Evolutionary conservation across 2,113 vertebrate species (phyloP), one percentile per base, ranked within the genome.

Genomic region (Plestiodon gilberti): DNA sequence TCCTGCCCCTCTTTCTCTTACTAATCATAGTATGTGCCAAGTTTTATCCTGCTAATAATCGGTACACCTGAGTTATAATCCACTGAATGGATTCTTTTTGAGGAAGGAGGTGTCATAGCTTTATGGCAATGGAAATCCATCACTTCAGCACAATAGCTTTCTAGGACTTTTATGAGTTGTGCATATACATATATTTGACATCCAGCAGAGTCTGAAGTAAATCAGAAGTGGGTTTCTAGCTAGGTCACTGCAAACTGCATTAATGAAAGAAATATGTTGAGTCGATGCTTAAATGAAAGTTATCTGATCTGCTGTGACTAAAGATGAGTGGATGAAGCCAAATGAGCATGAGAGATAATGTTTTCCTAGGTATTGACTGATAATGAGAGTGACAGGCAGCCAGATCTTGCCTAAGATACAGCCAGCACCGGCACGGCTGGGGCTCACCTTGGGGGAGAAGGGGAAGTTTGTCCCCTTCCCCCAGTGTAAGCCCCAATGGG

Each of bases 101-200:
- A 38, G 28, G 89, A 90, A 93, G 91, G 89, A 75, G 81, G 84
- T 94, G 94, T 93, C 71, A 43, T 81, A 90, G 80, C 52, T 70
- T 82, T 70, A 43, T 7, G 86, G 88, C 14, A 90, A 87, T 10
- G 77, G 62, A 73, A 78, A 64, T 14, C 9, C 61, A 1, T 1
- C 1, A 0, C 84, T 76, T 0, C 15, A 55, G 43, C 14, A 81
- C 69, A 0, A 0, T 55, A 2, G 62, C 57, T 55, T 79, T 76
- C 0, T 48, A 35, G 33, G 0, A 0, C 25, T 86, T 93, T 92
- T 81, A 91, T 0, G 84, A 91, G 87, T 85, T 92, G 88, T 61
- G 64, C 57, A 1, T 28, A 73, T 23, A 52, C 2, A 8, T 8
- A 48, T 65, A 65, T 64, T 79, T 77, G 88, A 88, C 10, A 30